phyloP scores from a whole-genome alignment of 1,140 invertebrate species.

The Rhyzopertha dominica region DNA sequence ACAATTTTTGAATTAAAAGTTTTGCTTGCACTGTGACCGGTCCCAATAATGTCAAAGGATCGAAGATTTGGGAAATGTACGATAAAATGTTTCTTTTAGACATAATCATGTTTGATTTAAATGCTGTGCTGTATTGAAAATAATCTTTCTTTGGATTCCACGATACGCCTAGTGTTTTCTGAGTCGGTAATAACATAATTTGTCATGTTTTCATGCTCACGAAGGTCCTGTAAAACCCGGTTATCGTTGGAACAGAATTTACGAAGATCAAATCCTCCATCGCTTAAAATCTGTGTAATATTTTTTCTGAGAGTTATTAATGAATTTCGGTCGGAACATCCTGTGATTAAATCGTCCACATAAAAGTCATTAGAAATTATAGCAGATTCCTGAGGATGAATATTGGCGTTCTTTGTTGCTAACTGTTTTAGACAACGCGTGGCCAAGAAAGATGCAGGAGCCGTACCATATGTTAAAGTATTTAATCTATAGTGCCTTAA shows the following conservation, averaged over 20 bases:
- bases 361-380: conserved; percentile 25
- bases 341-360: conserved; percentile 34
- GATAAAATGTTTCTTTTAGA: conserved; percentile 16
- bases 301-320: conserved; percentile 8
- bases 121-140: neutral
- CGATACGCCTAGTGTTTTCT: conserved; percentile 12
- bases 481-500: conserved; percentile 33
- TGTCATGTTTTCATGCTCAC: neutral
- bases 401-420: conserved; percentile 18
- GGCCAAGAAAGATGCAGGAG: conserved; percentile 28
- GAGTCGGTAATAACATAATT: neutral
- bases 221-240: neutral
- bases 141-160: conserved; percentile 7
- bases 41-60: conserved; percentile 36
- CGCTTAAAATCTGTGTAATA: conserved; percentile 10
- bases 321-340: conserved; percentile 20
- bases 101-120: neutral
- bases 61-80: conserved; percentile 26
- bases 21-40: conserved; percentile 29
- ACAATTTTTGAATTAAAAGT: conserved; percentile 36
- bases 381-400: conserved; percentile 21
- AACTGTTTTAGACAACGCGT: conserved; percentile 25
- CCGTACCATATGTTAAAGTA: conserved; percentile 32
- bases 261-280: conserved; percentile 19
- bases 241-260: conserved; percentile 19